Conservation (phyloP, 2,113 vertebrate species). For the Tragelaphus scriptus region DNA sequence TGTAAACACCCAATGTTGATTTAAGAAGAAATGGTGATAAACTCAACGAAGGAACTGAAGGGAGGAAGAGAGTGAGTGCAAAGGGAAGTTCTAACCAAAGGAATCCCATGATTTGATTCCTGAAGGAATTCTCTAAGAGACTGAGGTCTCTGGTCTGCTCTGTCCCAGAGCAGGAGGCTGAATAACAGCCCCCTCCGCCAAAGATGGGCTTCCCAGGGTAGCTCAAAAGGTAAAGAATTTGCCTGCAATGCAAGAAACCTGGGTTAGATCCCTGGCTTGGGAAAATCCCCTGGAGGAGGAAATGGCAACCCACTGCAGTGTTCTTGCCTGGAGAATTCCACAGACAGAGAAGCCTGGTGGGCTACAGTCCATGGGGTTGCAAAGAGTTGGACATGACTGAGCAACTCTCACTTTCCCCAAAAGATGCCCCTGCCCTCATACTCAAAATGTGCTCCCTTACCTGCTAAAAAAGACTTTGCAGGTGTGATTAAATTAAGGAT, state of each 20-base stretch:
- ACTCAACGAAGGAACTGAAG: too few relatives aligned
- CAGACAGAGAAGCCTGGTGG: background rate
- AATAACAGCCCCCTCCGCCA: background rate
- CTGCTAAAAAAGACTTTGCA: background rate
- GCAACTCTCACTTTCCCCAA: background rate
- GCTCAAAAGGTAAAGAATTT: background rate
- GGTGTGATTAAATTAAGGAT: background rate
- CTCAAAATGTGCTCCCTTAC: background rate
- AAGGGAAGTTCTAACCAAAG: background rate
- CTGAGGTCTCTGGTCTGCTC: background rate
- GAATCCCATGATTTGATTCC: background rate
- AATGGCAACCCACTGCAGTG: background rate
- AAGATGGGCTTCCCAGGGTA: background rate
- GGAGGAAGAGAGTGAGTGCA: background rate
- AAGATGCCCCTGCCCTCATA: too few relatives aligned
- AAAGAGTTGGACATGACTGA: background rate
- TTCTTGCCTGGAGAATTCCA: background rate
- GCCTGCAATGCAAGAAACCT: background rate
- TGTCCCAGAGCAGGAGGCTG: background rate
- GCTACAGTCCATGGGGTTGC: background rate
- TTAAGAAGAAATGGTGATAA: background rate
- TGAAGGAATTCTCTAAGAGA: background rate
- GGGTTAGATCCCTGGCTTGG: background rate
- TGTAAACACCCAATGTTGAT: background rate
- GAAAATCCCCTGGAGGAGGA: background rate